Base-by-base conservation (phyloP, 2,888 invertebrate genomes). In the Drosophila neotestacea region DNA sequence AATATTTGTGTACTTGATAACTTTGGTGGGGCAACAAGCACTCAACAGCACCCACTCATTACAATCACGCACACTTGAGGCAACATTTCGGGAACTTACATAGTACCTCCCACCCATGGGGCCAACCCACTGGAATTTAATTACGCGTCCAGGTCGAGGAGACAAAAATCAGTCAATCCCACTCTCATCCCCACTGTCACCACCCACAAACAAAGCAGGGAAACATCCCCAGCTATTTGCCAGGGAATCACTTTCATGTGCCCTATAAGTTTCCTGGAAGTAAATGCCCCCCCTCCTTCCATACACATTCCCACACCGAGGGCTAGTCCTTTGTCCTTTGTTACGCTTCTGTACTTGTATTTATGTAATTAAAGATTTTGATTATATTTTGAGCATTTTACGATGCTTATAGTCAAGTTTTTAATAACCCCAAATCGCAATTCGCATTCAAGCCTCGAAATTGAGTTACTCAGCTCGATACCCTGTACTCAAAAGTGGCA, bases 1-100 rank as follows among this genome's bases (percentile, higher is more conserved):
- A 77, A 77, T 77, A 77, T 77, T 77, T 77, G 79, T 62, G 68
- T 79, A 71, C 79, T 77, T 78, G 66, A 78, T 74, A 73, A 67
- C 69, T 77, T 65, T 56, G 55, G 58, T 67, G 51, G 54, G 55
- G 41, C 36, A 50, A 7, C 27, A 52, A 44, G 36, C 52, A 52
- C 52, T 58, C 58, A 47, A 11, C 59, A 34, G 47, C 69, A 61
- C 77, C 73, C 69, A 56, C 70, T 79, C 74, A 77, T 79, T 77
- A 79, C 70, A 65, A 65, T 68, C 77, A 79, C 77, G 77, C 79
- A 74, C 79, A 59, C 38, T 73, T 50, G 13, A 41, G 58, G 52
- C 58, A 55, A 27, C 60, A 28, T 38, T 62, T 30, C 11, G 34
- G 46, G 6, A 30, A 30, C 30, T 30, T 22, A 22, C 22, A 22